Percentiles rank a stretch among this genome's conserved stretches.
These are phyloP conservation scores for Eulemur rubriventer DNA, from an alignment of 2,797 vertebrate species.

Conservation along the genomic window DNA sequence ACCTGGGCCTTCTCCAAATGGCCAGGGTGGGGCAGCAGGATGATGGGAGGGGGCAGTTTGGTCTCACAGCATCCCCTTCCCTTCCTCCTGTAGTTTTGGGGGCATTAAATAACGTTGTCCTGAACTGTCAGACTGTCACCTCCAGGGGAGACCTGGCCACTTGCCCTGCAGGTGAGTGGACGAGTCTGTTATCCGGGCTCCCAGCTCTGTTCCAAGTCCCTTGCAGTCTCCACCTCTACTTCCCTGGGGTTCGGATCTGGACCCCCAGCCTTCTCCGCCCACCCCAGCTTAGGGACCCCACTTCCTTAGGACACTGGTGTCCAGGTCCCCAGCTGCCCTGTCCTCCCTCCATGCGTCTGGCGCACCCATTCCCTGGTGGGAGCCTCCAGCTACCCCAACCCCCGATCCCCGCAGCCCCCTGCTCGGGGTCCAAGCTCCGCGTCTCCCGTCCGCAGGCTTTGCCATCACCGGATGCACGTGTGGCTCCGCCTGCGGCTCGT, in stretches of 20 bases:
- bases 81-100: neutral
- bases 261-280: neutral
- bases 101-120: accelerated
- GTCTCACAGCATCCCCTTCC: neutral
- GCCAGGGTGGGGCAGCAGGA: neutral
- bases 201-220: neutral
- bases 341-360: accelerated
- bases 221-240: neutral
- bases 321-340: too few relatives aligned
- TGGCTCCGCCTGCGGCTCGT: conserved; percentile 72
- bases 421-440: neutral
- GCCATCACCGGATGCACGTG: conserved; percentile 57
- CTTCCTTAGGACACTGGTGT: neutral
- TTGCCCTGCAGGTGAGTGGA: conserved; percentile 39
- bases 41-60: too few relatives aligned
- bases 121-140: conserved; percentile 17
- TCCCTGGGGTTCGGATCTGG: neutral
- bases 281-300: neutral
- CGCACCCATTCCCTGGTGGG: neutral
- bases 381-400: neutral
- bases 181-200: neutral
- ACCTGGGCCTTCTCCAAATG: neutral
- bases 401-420: neutral
- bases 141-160: conserved; percentile 35
- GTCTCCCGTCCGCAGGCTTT: neutral